Evolutionary conservation across 2,888 invertebrate species (phyloP).

Genomic region (Chymomyza fuscimana): DNA sequence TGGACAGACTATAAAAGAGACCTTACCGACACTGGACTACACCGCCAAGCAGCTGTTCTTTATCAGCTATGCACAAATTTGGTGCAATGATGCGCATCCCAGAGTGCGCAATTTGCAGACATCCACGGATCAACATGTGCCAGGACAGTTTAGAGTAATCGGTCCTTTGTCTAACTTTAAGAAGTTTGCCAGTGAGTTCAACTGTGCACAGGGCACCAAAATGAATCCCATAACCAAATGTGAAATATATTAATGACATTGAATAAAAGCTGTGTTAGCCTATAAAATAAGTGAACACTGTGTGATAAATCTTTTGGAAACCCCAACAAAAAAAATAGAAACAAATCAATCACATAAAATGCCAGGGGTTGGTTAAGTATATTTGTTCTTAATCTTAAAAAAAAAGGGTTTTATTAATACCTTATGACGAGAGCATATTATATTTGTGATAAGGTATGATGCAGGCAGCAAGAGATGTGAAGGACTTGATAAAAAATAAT

Average conservation of each 20-base stretch:
- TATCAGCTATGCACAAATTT: conserved; percentile 75
- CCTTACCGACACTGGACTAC: conserved; percentile 64
- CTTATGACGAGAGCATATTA: neutral
- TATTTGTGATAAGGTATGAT: no score
- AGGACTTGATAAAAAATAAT: no score
- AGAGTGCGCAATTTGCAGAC: conserved; percentile 44
- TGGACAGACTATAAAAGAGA: conserved; percentile 51
- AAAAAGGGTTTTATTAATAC: neutral
- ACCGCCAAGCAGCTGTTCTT: conserved; percentile 75
- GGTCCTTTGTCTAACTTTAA: conserved; percentile 71
- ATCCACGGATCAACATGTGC: conserved; percentile 60
- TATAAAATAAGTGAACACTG: neutral
- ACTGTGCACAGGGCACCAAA: conserved; percentile 52
- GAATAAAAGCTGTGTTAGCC: neutral
- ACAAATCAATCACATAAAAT: neutral
- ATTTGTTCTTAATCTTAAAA: neutral
- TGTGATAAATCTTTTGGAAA: neutral
- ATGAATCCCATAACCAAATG: conserved; percentile 75
- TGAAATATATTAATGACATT: conserved; percentile 60
- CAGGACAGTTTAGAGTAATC: conserved; percentile 70
- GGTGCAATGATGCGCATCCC: conserved; percentile 69
- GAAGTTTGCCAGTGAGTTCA: conserved; percentile 74
- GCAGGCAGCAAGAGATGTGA: no score
- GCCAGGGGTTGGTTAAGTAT: neutral
- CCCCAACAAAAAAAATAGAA: neutral